Base-by-base conservation (phyloP, 1,140 invertebrate genomes). In the Dreissena rostriformis region DNA sequence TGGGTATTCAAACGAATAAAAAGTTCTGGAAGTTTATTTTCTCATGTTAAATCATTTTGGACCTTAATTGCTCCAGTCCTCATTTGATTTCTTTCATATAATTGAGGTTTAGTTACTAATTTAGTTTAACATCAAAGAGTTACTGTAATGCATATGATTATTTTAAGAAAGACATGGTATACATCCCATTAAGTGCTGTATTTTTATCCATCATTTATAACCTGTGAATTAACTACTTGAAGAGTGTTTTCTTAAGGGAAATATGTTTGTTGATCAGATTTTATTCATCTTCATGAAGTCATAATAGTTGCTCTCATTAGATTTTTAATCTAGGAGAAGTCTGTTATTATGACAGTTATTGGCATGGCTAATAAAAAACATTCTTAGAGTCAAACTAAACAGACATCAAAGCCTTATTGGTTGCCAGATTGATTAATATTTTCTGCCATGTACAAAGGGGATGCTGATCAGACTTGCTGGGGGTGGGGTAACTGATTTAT, bases 261-360 rank as follows among this genome's bases (percentile, higher is more conserved):
- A 57, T 14, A 19, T 57, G 12, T 12, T 57, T 57, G 12, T 57
- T 12, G 53, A 57, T 57, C 12, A 57, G 53, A 14, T 19, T 57
- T 57, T 12, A 57, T 57, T 19, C 12, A 57, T 14, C 53, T 57
- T 57, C 12, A 57, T 57, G 53, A 61, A 61, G 11, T 24, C 57
- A 61, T 61, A 61, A 61, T 61, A 24, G 22, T n/a, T 19, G 17
- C 11, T 24, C 57, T 61, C 17, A 24, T 61, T n/a, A 61, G 57
- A 61, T 24, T 19, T 61, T 61, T 61, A 61, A 24, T 61, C 6
- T 61, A 24, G 22, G 22, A 61, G 11, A n/a, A 61, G 53, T 57
- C 57, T 55, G 57, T 79, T 61, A 79, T 79, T 79, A 79, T 79
- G 77, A 79, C 65, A 79, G 70, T 52, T 79, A 79, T 79, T 77